Evolutionary conservation across 2,797 vertebrate genomes (phyloP), one percentile per base, ranked within the genome.

Genomic region (Graptemys geographica): DNA sequence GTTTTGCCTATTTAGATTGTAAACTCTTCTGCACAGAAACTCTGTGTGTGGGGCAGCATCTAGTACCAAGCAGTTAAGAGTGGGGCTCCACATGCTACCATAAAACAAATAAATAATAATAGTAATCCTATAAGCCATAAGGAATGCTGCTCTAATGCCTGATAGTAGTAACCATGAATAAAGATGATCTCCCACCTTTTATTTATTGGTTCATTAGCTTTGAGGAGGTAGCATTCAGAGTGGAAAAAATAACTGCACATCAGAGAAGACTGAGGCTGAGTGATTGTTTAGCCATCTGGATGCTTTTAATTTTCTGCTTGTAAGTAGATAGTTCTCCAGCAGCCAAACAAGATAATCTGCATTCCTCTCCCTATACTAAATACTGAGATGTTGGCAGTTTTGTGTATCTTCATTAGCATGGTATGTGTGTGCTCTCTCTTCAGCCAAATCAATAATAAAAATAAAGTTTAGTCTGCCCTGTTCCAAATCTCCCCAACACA

Each of bases 291-390:
- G 49, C 21, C 52, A 44, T 47, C n/a, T 33, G 37, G 11, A 41
- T 74, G 49, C 11, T 44, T 19, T 72, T 41, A 19, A 11, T 72
- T 72, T 72, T 41, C 76, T 89, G 81, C 83, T 84, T 69, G 74
- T 8, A 28, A 88, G 83, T 4, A 52, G 79, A 65, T 27, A 86
- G 47, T 9, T 28, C 81, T 94, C 69, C 16, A 33, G 91, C 72
- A 80, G 93, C 78, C 31, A 28, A 74, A 89, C 78, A 23, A 74
- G 92, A 90, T 28, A 51, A 7, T 41, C 8, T 4, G 69, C 83
- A 79, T 87, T 90, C 88, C 84, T 80, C 27, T 49, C 27, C 12
- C 33, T 19, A 13, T 56, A 52, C 5, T 81, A 72, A 81, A 81
- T 12, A 31, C 52, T 79, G 93, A 84, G 79, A 31, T n/a, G 16